Evolutionary conservation across 1,140 invertebrate species (phyloP), one percentile per base, ranked within the genome.

Genomic region (Aphaenogaster floridana): DNA sequence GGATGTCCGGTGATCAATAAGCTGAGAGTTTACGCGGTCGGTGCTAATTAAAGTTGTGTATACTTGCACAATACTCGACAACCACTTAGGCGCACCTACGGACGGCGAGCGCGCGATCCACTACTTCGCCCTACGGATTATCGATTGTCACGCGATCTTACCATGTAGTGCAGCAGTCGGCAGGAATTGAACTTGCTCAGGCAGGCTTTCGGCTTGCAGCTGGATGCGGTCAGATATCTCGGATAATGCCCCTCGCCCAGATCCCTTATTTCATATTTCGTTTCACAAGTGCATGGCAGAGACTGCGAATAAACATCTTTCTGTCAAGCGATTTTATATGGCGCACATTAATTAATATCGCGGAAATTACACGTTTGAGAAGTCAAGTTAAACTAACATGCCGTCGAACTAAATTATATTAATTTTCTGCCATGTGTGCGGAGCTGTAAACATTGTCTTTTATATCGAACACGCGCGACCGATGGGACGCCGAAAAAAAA

Each of bases 191-290:
- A 91, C 72, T 89, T 91, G 48, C 42, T 86, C 50, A 88, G 68
- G 52, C 88, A 90, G 3, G 74, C 39, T 45, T 90, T 93, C 13
- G 57, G 61, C 4, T 79, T 85, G 63, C 93, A 94, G 0, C 21
- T 72, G 2, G 92, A 91, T 0, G 59, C 86, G 0, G 89, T 85
- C 7, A 94, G 54, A 42, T 92, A 93, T 68, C 90, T 89, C 11
- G 93, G 93, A 74, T 93, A 94, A 59, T 91, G 84, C 6, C 86
- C 90, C 9, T 87, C 77, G 54, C 93, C 93, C 0, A 93, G 81
- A 61, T 93, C 90, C 3, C 83, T 66, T 28, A 93, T 68, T 3
- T 88, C 89, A 63, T 92, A 88, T 9, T 91, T 79, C 7, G 90
- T 90, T 28, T 90, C 89, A 76, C 93, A 93, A 42, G 72, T 66